Base-by-base conservation (phyloP, 64 coral and sea anemone genomes). In the Trachythela sp. region DNA sequence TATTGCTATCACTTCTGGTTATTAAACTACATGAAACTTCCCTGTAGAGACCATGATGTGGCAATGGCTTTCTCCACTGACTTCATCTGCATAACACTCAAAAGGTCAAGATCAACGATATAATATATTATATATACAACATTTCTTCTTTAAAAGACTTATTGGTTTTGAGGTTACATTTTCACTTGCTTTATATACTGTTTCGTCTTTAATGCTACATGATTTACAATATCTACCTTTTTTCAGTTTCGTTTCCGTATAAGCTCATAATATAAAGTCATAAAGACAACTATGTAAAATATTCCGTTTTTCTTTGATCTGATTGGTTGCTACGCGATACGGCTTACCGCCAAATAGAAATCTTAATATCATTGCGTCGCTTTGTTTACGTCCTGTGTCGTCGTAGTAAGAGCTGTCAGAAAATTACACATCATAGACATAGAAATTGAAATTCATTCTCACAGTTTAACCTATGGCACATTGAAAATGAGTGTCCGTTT, bases 401-500 rank as follows among this genome's bases (percentile, higher is more conserved):
- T 36, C 75, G 75, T 39, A 80, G 75, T 80, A 80, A 35, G 30
- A 37, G 75, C 56, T 80, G 75, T 80, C 75, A 80, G 9, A 39
- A 37, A 37, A 30, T 36, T 30, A 17, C 37, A 9, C 33, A 68
- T 22, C 59, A 31, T n/a, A 68, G 20, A 7, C 3, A 68, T 8
- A n/a, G 59, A 31, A 31, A 6, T 68, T n/a, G n/a, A n/a, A 45
- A 11, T 45, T 45, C 11, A 45, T 11, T 45, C 42, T 45, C 11
- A 6, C 11, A 45, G 42, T 45, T 45, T 4, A 45, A 11, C 42
- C 11, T 45, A 45, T 45, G 42, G 42, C 11, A 31, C 59, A 31
- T 22, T 68, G 59, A 68, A 68, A 68, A n/a, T 31, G 30, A 68
- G 59, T 68, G 59, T 68, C 5, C 59, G 75, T 37, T 36, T 80